Evolutionary conservation across 2,113 vertebrate genomes (phyloP).

Genomic region (Oncorhynchus tshawytscha): DNA sequence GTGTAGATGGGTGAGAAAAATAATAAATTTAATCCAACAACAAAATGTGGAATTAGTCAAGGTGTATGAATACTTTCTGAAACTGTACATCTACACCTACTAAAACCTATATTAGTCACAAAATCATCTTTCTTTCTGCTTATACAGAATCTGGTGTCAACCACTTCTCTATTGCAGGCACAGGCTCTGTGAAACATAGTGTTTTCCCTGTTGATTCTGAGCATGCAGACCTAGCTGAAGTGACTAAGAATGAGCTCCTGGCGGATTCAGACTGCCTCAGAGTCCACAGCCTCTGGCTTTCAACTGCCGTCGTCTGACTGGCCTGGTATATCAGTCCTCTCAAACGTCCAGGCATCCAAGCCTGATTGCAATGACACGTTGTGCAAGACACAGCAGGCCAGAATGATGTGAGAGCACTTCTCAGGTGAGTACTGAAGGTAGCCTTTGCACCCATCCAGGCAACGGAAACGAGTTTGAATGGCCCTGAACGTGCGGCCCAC

Average conservation of each 20-base stretch:
- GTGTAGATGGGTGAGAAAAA: no score
- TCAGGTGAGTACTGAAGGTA: constrained; percentile 93
- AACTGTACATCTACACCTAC: no score
- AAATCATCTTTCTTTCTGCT: no score
- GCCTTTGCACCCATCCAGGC: constrained; percentile 89
- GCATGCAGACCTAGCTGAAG: constrained; percentile 75
- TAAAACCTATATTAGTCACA: no score
- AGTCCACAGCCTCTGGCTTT: constrained; percentile 83
- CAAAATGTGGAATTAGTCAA: no score
- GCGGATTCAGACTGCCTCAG: constrained; percentile 80
- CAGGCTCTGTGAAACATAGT: no score
- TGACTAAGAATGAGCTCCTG: constrained; percentile 85
- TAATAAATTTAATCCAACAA: no score
- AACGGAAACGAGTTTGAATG: constrained; percentile 88
- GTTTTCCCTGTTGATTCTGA: background rate
- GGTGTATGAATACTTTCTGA: no score
- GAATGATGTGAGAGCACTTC: constrained; percentile 89
- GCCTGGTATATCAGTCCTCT: constrained; percentile 74
- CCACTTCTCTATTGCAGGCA: no score
- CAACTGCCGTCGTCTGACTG: constrained; percentile 79
- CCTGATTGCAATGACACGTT: constrained; percentile 90
- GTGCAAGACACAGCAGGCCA: constrained; percentile 95
- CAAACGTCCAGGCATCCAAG: constrained; percentile 86
- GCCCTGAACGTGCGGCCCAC: constrained; percentile 86
- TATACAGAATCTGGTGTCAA: no score